Conservation (phyloP, 2,888 invertebrate genomes). For the Eupithecia inturbata region DNA sequence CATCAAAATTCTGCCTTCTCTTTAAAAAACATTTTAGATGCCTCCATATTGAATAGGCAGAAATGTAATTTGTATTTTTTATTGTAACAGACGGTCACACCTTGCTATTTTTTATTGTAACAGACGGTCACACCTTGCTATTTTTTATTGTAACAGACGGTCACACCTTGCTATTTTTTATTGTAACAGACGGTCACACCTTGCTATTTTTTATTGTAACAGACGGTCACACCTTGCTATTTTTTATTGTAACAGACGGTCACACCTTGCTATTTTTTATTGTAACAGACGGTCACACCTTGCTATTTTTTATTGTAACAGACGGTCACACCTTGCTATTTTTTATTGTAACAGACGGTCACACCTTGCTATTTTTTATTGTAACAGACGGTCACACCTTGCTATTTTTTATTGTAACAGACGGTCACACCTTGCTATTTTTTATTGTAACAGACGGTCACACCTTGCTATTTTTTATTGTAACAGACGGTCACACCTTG, state of each 20-base stretch:
- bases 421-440: constrained; percentile 1
- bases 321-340: constrained; percentile 1
- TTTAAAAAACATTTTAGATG: background rate
- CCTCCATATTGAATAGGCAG: background rate
- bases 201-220: constrained; percentile 1
- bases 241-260: constrained; percentile 7
- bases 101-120: no score
- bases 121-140: background rate
- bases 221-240: background rate
- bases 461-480: background rate
- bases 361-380: background rate
- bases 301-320: constrained; percentile 3
- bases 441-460: constrained; percentile 5
- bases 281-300: constrained; percentile 2
- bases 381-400: constrained; percentile 1
- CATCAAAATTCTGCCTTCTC: background rate
- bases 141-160: constrained; percentile 8
- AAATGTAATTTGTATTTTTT: background rate
- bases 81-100: background rate
- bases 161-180: constrained; percentile 1
- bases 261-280: constrained; percentile 1
- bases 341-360: constrained; percentile 3
- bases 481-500: background rate
- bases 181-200: constrained; percentile 1
- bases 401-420: constrained; percentile 3